A percentile compares a stretch with the other conserved stretches of the same genome.
These are phyloP conservation scores for Arrhopalites spinosus DNA, from an alignment of 2,888 invertebrate species.

Conservation along the genomic window DNA sequence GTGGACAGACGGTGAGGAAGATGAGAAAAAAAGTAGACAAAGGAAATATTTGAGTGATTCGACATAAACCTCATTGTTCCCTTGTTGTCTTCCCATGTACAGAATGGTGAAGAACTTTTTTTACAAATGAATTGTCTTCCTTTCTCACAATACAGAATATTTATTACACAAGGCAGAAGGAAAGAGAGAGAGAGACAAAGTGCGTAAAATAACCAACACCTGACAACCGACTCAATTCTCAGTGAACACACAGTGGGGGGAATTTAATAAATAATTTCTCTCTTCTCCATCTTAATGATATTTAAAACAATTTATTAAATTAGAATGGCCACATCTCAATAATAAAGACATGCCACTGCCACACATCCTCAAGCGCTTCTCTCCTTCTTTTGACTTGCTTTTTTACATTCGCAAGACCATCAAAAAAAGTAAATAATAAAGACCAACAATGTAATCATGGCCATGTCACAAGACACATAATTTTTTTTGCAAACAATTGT, in stretches of 20 bases:
- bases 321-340: conserved; percentile 2
- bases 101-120: conserved; percentile 1
- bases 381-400: background rate
- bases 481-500: background rate
- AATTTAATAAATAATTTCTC: conserved; percentile 9
- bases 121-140: background rate
- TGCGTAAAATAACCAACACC: conserved; percentile 17
- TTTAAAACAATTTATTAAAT: conserved; percentile 24
- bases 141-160: background rate
- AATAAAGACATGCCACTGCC: background rate
- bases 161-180: background rate
- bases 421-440: no score
- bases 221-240: conserved; percentile 31
- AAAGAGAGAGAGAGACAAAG: background rate
- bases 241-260: conserved; percentile 24
- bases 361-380: conserved; percentile 7
- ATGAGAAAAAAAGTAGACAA: conserved; percentile 41
- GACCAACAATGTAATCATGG: no score
- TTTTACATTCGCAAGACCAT: background rate
- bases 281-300: conserved; percentile 16
- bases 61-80: conserved; percentile 43
- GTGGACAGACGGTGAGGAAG: conserved; percentile 10
- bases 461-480: no score
- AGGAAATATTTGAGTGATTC: conserved; percentile 45
- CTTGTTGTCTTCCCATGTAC: background rate